phyloP scores from a whole-genome alignment of 2,113 vertebrate genomes.

The Cynocephalus volans region DNA sequence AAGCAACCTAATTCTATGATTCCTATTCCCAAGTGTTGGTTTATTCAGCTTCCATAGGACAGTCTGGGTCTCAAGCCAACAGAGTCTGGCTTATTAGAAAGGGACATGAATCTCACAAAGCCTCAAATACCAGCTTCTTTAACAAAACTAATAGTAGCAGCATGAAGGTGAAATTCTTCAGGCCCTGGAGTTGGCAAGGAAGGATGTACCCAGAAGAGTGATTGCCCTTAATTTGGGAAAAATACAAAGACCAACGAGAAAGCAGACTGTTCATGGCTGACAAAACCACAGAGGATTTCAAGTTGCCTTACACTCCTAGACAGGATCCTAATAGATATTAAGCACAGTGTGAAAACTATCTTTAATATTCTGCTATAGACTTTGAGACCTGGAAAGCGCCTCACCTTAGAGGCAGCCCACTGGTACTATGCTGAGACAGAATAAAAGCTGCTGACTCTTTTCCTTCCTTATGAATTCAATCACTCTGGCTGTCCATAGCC shows the following conservation, averaged over 20 bases:
- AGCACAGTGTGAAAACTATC: background rate
- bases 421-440: background rate
- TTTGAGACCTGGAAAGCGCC: background rate
- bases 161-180: background rate
- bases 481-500: background rate
- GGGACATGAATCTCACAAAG: background rate
- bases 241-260: background rate
- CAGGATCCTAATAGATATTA: background rate
- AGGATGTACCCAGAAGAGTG: background rate
- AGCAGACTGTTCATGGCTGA: background rate
- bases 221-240: background rate
- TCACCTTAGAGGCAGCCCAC: background rate
- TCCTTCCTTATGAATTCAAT: conserved; percentile 1
- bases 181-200: background rate
- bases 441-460: background rate
- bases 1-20: background rate
- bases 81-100: conserved; percentile 15
- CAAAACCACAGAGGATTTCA: conserved; percentile 13
- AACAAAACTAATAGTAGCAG: background rate
- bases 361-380: background rate
- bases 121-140: conserved; percentile 1
- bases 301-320: background rate
- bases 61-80: background rate
- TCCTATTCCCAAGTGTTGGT: background rate
- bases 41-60: background rate